Percentiles rank a stretch among this genome's conserved stretches.
Evolutionary conservation across 2,113 vertebrate genomes (phyloP).

Genomic region (Microtus montanus): DNA sequence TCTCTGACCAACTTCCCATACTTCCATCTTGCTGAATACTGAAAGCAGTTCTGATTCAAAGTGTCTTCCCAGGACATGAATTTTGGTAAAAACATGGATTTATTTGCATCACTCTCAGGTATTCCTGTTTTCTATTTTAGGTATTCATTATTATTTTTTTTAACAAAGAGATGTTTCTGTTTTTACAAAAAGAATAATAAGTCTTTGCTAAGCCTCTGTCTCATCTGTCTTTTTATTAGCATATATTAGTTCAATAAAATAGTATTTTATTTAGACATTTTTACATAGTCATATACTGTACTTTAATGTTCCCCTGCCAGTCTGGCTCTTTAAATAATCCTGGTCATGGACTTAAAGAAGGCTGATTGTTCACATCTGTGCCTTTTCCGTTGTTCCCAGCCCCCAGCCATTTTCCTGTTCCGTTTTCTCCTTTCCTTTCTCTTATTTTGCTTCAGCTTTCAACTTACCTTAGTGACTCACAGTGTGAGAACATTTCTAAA

Average conservation of each 20-base stretch:
- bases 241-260: not conserved
- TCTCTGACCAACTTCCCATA: not conserved
- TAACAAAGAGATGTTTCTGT: no score
- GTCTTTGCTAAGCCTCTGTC: not conserved
- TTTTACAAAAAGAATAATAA: not conserved
- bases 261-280: not conserved
- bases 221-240: not conserved
- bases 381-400: not conserved
- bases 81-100: constrained; percentile 20
- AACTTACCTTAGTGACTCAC: not conserved
- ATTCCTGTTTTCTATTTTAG: constrained; percentile 15
- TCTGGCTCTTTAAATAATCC: not conserved
- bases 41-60: not conserved
- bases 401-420: not conserved
- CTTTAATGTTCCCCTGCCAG: not conserved
- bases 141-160: not conserved
- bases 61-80: not conserved
- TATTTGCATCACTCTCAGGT: not conserved
- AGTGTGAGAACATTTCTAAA: not conserved
- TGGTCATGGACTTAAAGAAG: not conserved
- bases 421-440: not conserved
- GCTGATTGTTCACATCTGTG: no score
- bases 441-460: not conserved
- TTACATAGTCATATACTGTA: not conserved
- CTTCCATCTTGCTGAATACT: not conserved